These are phyloP conservation scores for Heteromormyrus szaboi DNA, from an alignment of 2,797 vertebrate species.

Conservation along the genomic window DNA sequence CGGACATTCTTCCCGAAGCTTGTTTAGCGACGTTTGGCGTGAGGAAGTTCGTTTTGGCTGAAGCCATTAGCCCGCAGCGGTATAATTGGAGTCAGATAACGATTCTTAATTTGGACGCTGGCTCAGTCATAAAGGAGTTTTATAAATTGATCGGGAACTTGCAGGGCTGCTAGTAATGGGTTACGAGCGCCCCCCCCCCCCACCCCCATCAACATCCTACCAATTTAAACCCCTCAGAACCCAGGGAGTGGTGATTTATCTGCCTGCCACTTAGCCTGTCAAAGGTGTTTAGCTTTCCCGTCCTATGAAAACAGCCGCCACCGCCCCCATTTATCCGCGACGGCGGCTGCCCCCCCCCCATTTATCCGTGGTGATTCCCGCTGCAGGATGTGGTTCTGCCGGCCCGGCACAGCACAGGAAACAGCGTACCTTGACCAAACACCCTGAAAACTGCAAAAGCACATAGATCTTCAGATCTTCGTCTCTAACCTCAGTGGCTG, in stretches of 20 bases:
- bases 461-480: conserved; percentile 29
- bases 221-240: conserved; percentile 51
- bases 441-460: conserved; percentile 47
- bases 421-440: conserved; percentile 74
- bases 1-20: conserved; percentile 33
- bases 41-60: conserved; percentile 44
- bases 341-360: conserved; percentile 29
- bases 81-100: conserved; percentile 48
- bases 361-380: conserved; percentile 60
- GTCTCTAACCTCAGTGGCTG: not conserved
- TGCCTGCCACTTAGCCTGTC: conserved; percentile 44
- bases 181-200: conserved; percentile 44
- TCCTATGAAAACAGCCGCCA: too few species aligned
- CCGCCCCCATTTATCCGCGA: too few species aligned
- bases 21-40: conserved; percentile 26
- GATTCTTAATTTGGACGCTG: conserved; percentile 48
- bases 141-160: conserved; percentile 35
- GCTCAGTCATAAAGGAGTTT: conserved; percentile 44
- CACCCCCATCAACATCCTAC: not conserved
- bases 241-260: conserved; percentile 65
- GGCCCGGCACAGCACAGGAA: conserved; percentile 56
- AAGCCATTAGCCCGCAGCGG: conserved; percentile 42
- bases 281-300: too few species aligned
- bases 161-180: conserved; percentile 52
- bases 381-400: conserved; percentile 50